phyloP scores from a whole-genome alignment of 1,140 invertebrate species.

The Thalassaphorura encarpata region DNA sequence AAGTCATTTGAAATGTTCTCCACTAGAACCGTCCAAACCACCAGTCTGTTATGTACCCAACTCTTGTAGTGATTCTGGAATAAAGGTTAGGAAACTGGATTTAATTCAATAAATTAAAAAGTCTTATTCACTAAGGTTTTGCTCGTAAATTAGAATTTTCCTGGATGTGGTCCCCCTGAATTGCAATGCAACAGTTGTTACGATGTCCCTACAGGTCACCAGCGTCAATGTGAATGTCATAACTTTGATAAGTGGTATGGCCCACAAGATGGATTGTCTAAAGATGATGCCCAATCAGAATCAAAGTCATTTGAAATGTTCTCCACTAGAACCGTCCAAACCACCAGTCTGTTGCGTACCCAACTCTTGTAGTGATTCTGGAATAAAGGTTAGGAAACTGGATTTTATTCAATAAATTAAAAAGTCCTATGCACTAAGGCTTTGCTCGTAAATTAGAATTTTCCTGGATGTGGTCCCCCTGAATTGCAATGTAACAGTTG shows the following conservation, averaged over 20 bases:
- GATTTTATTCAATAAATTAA: too few species aligned
- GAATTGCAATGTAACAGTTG: background rate
- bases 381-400: too few species aligned
- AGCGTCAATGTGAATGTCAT: constrained; percentile 28
- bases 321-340: background rate
- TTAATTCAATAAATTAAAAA: too few species aligned
- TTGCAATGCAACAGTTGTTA: constrained; percentile 6
- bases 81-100: too few species aligned
- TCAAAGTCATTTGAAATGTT: constrained; percentile 14
- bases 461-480: background rate
- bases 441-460: background rate
- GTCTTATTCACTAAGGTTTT: too few species aligned
- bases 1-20: constrained; percentile 13
- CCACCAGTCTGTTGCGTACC: too few species aligned
- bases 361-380: too few species aligned
- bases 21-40: background rate
- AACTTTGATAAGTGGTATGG: too few species aligned
- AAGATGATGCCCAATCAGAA: constrained; percentile 18
- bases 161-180: background rate
- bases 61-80: too few species aligned
- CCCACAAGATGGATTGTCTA: too few species aligned
- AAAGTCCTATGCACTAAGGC: too few species aligned
- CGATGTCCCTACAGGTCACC: constrained; percentile 22
- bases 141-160: background rate
- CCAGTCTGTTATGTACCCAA: too few species aligned